A percentile compares a stretch with the other conserved stretches of the same genome.
Conservation (phyloP, 2,113 vertebrate genomes). For the Cheilinus undulatus region DNA sequence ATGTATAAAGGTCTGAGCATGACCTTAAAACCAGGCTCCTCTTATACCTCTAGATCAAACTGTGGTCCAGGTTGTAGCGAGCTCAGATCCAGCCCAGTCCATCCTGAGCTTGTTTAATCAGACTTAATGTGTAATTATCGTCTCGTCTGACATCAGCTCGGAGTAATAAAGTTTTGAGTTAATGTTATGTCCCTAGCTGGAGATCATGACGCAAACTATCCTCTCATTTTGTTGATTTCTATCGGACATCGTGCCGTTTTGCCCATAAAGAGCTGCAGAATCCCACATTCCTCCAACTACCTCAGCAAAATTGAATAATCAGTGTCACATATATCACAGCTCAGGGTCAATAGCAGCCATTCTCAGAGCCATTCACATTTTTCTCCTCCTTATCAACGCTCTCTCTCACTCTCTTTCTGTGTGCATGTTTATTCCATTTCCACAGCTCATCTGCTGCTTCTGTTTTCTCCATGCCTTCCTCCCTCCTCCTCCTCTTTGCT, state of each 20-base stretch:
- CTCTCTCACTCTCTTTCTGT: slow-evolving; percentile 9
- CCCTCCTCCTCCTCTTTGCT: slow-evolving; percentile 12
- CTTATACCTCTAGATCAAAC: no score
- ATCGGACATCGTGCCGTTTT: background rate
- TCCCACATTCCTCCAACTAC: slow-evolving; percentile 4
- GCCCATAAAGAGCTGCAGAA: slow-evolving; percentile 36
- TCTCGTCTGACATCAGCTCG: slow-evolving; percentile 9
- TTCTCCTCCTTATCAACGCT: slow-evolving; percentile 28
- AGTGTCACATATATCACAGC: slow-evolving; percentile 32
- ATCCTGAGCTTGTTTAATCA: slow-evolving; percentile 2
- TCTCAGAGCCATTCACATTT: slow-evolving; percentile 36
- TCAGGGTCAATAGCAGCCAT: slow-evolving; percentile 37
- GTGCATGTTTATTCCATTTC: slow-evolving; percentile 33
- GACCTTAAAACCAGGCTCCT: background rate
- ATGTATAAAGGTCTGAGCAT: background rate
- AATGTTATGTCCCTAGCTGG: slow-evolving; percentile 3
- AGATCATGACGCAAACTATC: background rate
- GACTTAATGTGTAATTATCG: slow-evolving; percentile 35
- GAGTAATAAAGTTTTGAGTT: slow-evolving; percentile 20
- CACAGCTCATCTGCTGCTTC: slow-evolving; percentile 34
- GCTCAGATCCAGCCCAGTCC: background rate
- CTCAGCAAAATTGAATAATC: slow-evolving; percentile 23
- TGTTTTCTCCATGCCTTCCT: slow-evolving; percentile 36
- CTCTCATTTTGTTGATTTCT: slow-evolving; percentile 28
- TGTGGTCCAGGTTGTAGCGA: background rate